phyloP scores from a whole-genome alignment of 2,113 vertebrate species.

The Aphyosemion australe region DNA sequence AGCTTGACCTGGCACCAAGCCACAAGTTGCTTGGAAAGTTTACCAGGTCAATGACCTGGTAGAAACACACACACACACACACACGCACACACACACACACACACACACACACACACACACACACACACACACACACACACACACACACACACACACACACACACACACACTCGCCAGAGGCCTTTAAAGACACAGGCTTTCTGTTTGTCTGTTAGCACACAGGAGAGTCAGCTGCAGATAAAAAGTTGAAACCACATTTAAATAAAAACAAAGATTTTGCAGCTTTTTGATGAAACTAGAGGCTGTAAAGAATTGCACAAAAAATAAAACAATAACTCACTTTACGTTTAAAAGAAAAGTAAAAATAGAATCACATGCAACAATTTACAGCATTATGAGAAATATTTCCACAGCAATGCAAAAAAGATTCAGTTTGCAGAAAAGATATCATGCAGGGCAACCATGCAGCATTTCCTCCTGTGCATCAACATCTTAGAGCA shows the following conservation, averaged over 20 bases:
- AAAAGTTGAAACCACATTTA: not conserved
- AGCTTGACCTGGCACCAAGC: slow-evolving; percentile 47
- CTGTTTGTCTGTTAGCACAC: not conserved
- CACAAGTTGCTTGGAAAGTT: slow-evolving; percentile 58
- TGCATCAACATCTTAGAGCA: slow-evolving; percentile 26
- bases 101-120: not conserved
- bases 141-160: slow-evolving; percentile 12
- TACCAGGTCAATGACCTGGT: slow-evolving; percentile 63
- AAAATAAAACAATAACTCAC: not conserved
- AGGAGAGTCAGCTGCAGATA: not conserved
- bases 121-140: not conserved
- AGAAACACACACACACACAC: slow-evolving; percentile 23
- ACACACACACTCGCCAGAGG: not conserved
- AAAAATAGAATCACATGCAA: slow-evolving; percentile 2
- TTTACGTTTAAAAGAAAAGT: not conserved
- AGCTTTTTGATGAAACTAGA: not conserved
- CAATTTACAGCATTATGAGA: not conserved
- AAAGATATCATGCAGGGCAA: not conserved
- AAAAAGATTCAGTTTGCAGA: not conserved
- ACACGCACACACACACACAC: slow-evolving; percentile 4
- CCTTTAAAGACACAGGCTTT: slow-evolving; percentile 27
- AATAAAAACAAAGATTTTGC: not conserved
- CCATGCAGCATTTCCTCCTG: slow-evolving; percentile 6
- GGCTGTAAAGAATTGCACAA: not conserved
- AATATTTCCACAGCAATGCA: not conserved